phyloP scores from a whole-genome alignment of 2,888 invertebrate species.

The Xestia c-nigrum region DNA sequence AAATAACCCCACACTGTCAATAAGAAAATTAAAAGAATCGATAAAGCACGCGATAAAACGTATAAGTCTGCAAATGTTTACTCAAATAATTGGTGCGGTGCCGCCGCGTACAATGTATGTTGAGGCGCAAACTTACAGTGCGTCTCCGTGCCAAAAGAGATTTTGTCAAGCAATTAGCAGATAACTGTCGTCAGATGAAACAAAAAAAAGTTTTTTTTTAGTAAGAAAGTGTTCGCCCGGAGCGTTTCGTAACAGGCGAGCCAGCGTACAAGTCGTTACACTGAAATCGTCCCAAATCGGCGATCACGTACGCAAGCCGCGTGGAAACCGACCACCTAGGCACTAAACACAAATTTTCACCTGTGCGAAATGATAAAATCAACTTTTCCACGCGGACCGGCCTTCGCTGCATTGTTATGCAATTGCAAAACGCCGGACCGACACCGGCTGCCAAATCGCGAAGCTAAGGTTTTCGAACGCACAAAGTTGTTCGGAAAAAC shows the following conservation, averaged over 20 bases:
- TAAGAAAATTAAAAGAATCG: conserved; percentile 72
- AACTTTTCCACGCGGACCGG: conserved; percentile 85
- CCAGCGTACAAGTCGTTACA: conserved; percentile 77
- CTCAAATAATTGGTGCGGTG: conserved; percentile 75
- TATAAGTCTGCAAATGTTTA: conserved; percentile 76
- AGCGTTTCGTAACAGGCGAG: conserved; percentile 83
- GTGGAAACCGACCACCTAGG: conserved; percentile 72
- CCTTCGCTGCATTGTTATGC: conserved; percentile 88
- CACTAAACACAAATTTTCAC: conserved; percentile 79
- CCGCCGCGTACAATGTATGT: conserved; percentile 68
- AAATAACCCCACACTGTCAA: conserved; percentile 62
- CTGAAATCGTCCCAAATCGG: conserved; percentile 83
- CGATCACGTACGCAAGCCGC: conserved; percentile 75
- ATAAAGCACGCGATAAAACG: conserved; percentile 74
- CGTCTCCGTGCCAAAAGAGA: conserved; percentile 81
- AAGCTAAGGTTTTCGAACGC: conserved; percentile 76
- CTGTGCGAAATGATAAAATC: conserved; percentile 75
- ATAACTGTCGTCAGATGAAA: conserved; percentile 81
- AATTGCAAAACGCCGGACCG: conserved; percentile 80
- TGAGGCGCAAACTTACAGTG: conserved; percentile 73
- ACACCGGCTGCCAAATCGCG: conserved; percentile 80
- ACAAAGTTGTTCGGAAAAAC: conserved; percentile 77
- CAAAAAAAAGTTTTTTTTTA: conserved; percentile 81
- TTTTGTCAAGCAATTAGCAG: conserved; percentile 84
- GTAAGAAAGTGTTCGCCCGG: conserved; percentile 79